Evolutionary conservation across 2,888 invertebrate genomes (phyloP), one percentile per base, ranked within the genome.

Genomic region (Perdita meconis): DNA sequence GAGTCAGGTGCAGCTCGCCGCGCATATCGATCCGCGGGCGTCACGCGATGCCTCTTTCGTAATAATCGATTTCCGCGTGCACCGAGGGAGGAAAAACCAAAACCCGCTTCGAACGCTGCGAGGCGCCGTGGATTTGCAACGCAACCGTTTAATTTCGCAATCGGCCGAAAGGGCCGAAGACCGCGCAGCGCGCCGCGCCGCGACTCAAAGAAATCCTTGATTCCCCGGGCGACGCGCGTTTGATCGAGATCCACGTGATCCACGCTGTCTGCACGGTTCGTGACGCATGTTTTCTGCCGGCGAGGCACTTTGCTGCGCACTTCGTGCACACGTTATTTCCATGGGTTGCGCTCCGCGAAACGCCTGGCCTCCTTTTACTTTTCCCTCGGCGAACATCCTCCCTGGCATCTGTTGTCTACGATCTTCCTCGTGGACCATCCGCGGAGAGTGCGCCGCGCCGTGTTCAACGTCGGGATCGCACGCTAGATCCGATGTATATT

Each of bases 351-450:
- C 38, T 64, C 70, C 67, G 47, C 64, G 65, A 13, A 30, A 42
- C 30, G 61, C n/a, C 13, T 69, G 77, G 63, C 74, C 83, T 82
- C 80, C 80, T 74, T 82, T 82, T 75, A 79, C 66, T 72, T 66
- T 72, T 65, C 64, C n/a, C 61, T 38, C 30, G 19, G 16, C 40
- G 24, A 38, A 40, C 40, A 64, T 74, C 67, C 10, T 78, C 51
- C 55, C 57, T n/a, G n/a, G 47, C 19, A 16, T 30, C 5, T 16
- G 24, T 40, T 19, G 59, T 19, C 50, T 67, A 64, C 22, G 44
- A 80, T 59, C 66, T 66, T 70, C 30, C 30, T 30, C 38, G 19
- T 24, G 44, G 69, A 40, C 42, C 38, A 30, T 13, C 30, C 36
- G 34, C 13, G 26, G 53, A 60, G 44, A 38, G n/a, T n/a, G n/a